Base-by-base conservation (phyloP, 2,888 invertebrate species). In the Dorcus hopei region DNA sequence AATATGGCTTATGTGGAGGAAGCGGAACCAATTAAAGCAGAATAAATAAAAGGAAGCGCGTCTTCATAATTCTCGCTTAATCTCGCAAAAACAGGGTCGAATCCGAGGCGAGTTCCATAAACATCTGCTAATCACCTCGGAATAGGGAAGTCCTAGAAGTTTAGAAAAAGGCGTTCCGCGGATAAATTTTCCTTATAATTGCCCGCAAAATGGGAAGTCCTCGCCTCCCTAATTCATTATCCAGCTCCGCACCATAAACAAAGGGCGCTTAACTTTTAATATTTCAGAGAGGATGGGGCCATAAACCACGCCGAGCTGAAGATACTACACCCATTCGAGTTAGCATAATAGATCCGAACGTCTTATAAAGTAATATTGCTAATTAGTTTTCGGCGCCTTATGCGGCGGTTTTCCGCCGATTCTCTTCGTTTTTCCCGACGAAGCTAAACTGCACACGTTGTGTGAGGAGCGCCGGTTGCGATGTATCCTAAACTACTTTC, bases 151-250 rank as follows among this genome's bases (percentile, higher is more conserved):
- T 65, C 65, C 48, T 49, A 49, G 52, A 61, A 59, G 56, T 63
- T 58, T 61, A 62, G 59, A 61, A 63, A 65, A 68, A 65, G 66
- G 64, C 66, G 64, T 63, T 64, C 56, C 63, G 50, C 51, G 58
- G 60, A 68, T 67, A 70, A 69, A 69, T 69, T 69, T 59, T 61
- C 61, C 59, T 63, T 65, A 66, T 67, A 67, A 67, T 68, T 69
- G 67, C 65, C 63, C 59, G 52, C 58, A 57, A 66, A 69, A 65
- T 60, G 64, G 61, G 57, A 54, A 57, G 58, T 62, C 61, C 54
- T 54, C 62, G 62, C 61, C 56, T 55, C 62, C 57, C 52, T 64
- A 61, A 65, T 66, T 65, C 61, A 65, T 64, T 62, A 59, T 42
- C 52, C 40, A 41, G 43, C 43, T 39, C 1, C 16, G 45, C 53